Conservation (phyloP, 1,140 invertebrate genomes). For the Alviniconcha marisindica region DNA sequence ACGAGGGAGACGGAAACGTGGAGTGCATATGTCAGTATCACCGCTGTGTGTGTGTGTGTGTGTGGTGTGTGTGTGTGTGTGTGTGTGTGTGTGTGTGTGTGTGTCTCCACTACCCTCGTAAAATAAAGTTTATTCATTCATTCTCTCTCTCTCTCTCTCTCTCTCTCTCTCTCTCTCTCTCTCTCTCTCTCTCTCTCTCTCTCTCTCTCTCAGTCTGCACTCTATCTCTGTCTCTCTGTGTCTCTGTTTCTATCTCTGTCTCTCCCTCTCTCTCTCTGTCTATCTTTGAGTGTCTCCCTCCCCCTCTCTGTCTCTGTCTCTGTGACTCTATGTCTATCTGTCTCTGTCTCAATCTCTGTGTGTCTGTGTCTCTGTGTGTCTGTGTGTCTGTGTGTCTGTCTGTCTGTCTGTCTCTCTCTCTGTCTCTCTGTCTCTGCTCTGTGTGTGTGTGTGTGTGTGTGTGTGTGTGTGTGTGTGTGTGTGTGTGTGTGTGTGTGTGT, state of each 20-base stretch:
- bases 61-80: not conserved
- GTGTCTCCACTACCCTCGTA: not conserved
- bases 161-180: not conserved
- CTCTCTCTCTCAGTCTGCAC: too few species aligned
- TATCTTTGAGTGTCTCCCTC: not conserved
- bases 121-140: too few species aligned
- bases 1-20: not conserved
- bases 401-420: not conserved
- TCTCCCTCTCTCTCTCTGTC: not conserved
- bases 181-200: not conserved
- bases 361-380: not conserved
- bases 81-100: not conserved
- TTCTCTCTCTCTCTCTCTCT: not conserved
- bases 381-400: too few species aligned
- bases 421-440: not conserved
- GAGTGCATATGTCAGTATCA: not conserved
- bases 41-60: not conserved
- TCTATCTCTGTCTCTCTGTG: not conserved
- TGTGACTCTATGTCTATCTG: not conserved
- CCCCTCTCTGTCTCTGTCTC: not conserved
- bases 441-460: conserved; percentile 39
- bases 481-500: conserved; percentile 39
- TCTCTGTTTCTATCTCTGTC: not conserved
- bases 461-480: conserved; percentile 32
- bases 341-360: not conserved